A percentile compares a stretch with the other conserved stretches of the same genome.
Conservation (phyloP, 1,140 invertebrate genomes). For the Chrysopa pallens region DNA sequence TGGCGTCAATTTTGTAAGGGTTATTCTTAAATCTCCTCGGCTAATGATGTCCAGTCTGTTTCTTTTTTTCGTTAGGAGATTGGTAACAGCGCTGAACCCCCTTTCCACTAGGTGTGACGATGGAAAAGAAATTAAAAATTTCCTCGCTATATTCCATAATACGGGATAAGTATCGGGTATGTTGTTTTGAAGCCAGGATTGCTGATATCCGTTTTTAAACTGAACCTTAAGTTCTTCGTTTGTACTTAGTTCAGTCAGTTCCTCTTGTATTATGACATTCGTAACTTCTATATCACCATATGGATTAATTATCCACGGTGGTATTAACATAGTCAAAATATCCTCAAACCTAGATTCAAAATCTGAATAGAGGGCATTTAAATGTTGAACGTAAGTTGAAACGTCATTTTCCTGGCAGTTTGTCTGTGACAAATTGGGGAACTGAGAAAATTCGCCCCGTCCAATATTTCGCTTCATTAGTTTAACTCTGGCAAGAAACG, state of each 20-base stretch:
- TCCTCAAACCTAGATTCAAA: slow-evolving; percentile 14
- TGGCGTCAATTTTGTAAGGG: no score
- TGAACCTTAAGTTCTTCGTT: slow-evolving; percentile 14
- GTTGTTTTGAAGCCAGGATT: slow-evolving; percentile 8
- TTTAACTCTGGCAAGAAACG: no score
- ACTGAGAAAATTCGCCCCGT: slow-evolving; percentile 15
- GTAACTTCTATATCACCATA: slow-evolving; percentile 11
- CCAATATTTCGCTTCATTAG: no score
- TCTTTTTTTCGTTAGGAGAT: no score
- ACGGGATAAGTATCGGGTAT: slow-evolving; percentile 8
- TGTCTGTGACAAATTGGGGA: slow-evolving; percentile 12
- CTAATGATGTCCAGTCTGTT: no score
- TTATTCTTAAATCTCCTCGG: no score
- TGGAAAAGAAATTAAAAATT: background rate
- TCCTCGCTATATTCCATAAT: slow-evolving; percentile 7
- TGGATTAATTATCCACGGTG: slow-evolving; percentile 13
- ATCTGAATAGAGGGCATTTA: slow-evolving; percentile 10
- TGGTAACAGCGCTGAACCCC: no score
- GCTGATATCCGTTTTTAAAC: slow-evolving; percentile 12
- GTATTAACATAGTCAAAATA: slow-evolving; percentile 15
- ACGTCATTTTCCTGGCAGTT: slow-evolving; percentile 10
- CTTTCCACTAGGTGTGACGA: no score
- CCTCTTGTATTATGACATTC: slow-evolving; percentile 15
- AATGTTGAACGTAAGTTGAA: slow-evolving; percentile 13
- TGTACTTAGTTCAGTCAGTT: slow-evolving; percentile 11